phyloP scores from a whole-genome alignment of 2,113 vertebrate genomes.

The Diadophis punctatus region DNA sequence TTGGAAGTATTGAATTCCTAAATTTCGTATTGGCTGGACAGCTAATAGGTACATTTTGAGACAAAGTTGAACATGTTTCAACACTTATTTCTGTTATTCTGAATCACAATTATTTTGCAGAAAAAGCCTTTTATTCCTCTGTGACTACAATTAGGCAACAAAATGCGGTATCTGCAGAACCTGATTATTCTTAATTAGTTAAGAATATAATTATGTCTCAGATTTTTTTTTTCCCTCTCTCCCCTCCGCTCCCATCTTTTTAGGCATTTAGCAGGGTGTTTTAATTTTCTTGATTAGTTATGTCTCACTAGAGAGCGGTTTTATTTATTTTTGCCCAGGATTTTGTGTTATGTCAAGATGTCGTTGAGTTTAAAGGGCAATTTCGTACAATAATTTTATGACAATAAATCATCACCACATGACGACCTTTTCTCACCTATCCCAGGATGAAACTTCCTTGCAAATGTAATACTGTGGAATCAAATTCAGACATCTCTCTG shows the following conservation, averaged over 20 bases:
- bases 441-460: background rate
- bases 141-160: background rate
- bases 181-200: background rate
- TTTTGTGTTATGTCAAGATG: background rate
- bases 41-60: background rate
- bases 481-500: background rate
- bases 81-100: background rate
- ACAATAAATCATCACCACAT: background rate
- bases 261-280: background rate
- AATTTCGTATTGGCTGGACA: background rate
- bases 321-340: background rate
- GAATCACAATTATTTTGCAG: background rate
- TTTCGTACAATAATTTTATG: background rate
- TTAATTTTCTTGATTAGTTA: background rate
- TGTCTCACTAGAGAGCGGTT: background rate
- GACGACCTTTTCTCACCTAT: slow-evolving; percentile 3
- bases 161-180: background rate
- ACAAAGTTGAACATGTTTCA: background rate
- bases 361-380: background rate
- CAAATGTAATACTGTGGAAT: background rate
- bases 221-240: background rate
- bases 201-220: background rate
- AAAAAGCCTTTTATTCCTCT: background rate
- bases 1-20: background rate
- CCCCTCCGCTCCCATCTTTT: background rate